Percentiles rank a stretch among this genome's conserved stretches.
These are phyloP conservation scores for Actenoides lindsayi DNA, from an alignment of 2,113 vertebrate species.

Conservation along the genomic window DNA sequence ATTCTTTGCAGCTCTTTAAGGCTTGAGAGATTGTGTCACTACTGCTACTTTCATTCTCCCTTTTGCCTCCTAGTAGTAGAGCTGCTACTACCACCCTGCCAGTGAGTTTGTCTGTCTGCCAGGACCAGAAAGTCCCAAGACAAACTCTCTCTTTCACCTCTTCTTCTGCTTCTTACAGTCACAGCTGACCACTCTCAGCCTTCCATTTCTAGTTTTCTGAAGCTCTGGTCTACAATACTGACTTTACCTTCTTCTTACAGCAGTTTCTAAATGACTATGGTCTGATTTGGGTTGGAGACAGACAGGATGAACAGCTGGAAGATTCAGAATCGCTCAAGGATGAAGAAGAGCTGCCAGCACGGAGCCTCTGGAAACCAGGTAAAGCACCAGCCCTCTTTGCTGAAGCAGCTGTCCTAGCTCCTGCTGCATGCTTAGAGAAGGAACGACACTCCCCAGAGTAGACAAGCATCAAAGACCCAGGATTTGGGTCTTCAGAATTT, in stretches of 20 bases:
- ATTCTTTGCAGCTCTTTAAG: neutral
- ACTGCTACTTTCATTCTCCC: neutral
- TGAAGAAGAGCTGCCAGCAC: conserved; percentile 7
- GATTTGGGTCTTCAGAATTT: neutral
- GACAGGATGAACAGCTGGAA: neutral
- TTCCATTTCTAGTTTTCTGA: neutral
- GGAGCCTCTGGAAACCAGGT: conserved; percentile 74
- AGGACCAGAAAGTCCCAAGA: neutral
- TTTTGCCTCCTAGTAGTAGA: neutral
- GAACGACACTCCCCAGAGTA: neutral
- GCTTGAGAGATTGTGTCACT: neutral
- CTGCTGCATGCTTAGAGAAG: neutral
- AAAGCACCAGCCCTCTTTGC: neutral
- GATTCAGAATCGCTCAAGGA: neutral
- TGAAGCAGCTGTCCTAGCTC: neutral
- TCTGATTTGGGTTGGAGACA: conserved; percentile 89
- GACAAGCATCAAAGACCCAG: neutral
- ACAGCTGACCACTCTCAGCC: neutral
- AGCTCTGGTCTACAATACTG: neutral
- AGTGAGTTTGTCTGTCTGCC: neutral
- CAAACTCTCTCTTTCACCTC: neutral
- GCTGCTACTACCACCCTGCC: neutral
- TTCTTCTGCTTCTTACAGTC: neutral
- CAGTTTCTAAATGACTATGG: conserved; percentile 88
- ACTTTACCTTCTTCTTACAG: conserved; percentile 58